phyloP scores from a whole-genome alignment of 2,888 invertebrate genomes.

The Brenthis ino region DNA sequence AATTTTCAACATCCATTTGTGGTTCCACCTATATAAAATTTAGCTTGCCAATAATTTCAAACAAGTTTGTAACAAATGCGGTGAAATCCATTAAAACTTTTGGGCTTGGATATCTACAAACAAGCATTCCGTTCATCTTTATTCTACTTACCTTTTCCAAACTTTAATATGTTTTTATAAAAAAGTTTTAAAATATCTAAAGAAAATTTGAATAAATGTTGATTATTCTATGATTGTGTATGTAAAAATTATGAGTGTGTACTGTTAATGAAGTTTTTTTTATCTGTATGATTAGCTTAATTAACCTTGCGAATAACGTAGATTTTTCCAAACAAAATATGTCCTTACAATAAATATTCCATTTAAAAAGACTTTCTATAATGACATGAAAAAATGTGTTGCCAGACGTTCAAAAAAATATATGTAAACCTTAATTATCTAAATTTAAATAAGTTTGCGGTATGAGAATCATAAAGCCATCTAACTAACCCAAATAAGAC shows the following conservation, averaged over 20 bases:
- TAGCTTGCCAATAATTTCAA: slow-evolving; percentile 21
- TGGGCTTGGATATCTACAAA: slow-evolving; percentile 35
- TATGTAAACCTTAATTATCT: too few relatives aligned
- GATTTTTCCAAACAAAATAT: too few relatives aligned
- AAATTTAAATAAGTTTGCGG: slow-evolving; percentile 14
- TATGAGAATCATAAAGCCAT: slow-evolving; percentile 26
- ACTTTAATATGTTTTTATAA: slow-evolving; percentile 3
- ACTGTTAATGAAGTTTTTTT: too few relatives aligned
- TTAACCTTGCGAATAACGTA: too few relatives aligned
- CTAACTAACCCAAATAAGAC: slow-evolving; percentile 56
- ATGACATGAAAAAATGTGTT: too few relatives aligned
- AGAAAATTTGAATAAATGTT: too few relatives aligned
- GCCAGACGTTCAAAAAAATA: too few relatives aligned
- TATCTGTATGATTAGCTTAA: too few relatives aligned
- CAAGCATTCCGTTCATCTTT: slow-evolving; percentile 19
- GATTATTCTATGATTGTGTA: too few relatives aligned
- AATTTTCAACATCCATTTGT: not conserved
- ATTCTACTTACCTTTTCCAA: slow-evolving; percentile 2
- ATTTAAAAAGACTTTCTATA: too few relatives aligned
- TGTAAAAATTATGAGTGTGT: too few relatives aligned
- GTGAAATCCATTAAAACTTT: slow-evolving; percentile 39
- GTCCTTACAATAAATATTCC: too few relatives aligned
- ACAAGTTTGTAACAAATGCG: slow-evolving; percentile 31
- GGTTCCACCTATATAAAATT: slow-evolving; percentile 1
- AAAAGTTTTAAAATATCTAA: not conserved